A percentile compares a stretch with the other conserved stretches of the same genome.
Evolutionary conservation across 2,113 vertebrate species (phyloP).

Genomic region (Sitta europaea): DNA sequence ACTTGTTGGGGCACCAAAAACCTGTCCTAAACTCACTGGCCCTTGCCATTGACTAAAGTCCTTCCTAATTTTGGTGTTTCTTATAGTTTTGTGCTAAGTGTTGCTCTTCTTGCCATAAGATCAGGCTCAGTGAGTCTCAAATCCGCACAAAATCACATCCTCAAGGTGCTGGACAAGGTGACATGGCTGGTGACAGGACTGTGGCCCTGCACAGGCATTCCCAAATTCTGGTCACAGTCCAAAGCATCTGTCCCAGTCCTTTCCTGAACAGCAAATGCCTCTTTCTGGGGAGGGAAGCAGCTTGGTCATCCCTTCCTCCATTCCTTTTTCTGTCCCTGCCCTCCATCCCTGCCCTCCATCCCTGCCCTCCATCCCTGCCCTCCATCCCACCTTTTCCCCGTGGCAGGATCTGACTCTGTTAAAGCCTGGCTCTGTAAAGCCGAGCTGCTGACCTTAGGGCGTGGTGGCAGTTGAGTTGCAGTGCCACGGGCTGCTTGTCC

Average conservation of each 20-base stretch:
- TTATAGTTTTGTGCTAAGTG: not conserved
- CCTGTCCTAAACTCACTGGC: not conserved
- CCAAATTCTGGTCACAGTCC: not conserved
- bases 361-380: too few relatives aligned
- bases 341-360: not conserved
- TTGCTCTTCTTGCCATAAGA: not conserved
- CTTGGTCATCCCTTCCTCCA: rapidly evolving
- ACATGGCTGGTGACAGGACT: not conserved
- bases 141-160: rapidly evolving
- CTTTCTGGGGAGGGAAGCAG: rapidly evolving
- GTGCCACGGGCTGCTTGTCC: not conserved
- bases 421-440: not conserved
- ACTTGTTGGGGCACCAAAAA: not conserved
- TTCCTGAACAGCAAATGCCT: not conserved
- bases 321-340: not conserved
- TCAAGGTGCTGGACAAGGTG: not conserved
- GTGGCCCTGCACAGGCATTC: rapidly evolving
- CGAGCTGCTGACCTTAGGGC: not conserved
- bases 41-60: not conserved
- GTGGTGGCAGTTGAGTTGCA: not conserved
- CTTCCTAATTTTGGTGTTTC: not conserved
- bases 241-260: not conserved
- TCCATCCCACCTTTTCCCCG: not conserved
- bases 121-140: not conserved
- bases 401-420: rapidly evolving